phyloP scores from a whole-genome alignment of 2,797 vertebrate species.

The Scyliorhinus canicula region DNA sequence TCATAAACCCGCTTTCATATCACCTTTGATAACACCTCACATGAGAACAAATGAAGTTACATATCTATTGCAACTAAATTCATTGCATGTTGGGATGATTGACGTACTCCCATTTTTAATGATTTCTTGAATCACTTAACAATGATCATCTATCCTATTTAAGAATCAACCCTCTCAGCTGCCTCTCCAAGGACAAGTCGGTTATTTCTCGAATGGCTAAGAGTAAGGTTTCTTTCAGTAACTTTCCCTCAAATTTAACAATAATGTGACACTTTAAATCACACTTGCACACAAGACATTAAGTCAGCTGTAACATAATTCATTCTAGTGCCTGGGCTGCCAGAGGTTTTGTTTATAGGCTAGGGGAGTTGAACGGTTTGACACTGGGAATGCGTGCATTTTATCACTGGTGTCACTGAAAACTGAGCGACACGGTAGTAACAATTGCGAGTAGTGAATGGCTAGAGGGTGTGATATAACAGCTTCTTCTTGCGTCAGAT shows the following conservation, averaged over 20 bases:
- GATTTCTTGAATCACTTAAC: neutral
- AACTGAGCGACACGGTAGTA: neutral
- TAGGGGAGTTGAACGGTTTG: neutral
- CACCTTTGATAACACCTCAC: neutral
- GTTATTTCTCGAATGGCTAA: neutral
- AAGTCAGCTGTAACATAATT: neutral
- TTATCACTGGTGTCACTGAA: neutral
- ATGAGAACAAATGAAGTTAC: neutral
- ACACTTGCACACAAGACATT: neutral
- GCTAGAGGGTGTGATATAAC: neutral
- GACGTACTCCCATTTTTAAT: neutral
- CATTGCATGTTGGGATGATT: no score
- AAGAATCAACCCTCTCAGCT: neutral
- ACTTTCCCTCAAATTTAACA: neutral
- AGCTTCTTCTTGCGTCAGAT: neutral
- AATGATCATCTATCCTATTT: neutral
- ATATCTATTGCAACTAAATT: neutral
- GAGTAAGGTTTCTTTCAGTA: neutral
- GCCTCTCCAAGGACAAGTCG: neutral
- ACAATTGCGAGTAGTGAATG: no score
- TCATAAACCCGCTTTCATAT: neutral
- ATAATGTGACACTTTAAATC: neutral
- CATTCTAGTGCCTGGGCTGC: neutral
- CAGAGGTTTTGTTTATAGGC: neutral
- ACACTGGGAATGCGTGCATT: neutral